A percentile compares a stretch with the other conserved stretches of the same genome.
phyloP scores from a whole-genome alignment of 2,888 invertebrate species.

The Tigriopus californicus region DNA sequence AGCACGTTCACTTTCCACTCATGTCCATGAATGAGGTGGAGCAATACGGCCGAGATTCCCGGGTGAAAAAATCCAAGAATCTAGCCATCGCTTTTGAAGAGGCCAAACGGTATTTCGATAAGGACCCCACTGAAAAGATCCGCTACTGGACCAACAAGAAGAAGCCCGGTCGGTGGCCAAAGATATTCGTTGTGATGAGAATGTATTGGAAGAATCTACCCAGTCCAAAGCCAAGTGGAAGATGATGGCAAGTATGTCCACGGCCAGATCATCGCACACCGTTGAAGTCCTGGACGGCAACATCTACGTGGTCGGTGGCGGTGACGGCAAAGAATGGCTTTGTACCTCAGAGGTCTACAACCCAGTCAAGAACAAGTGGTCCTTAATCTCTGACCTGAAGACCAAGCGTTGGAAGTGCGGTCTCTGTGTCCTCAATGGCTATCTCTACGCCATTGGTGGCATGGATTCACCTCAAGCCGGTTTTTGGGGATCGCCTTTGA shows the following conservation, averaged over 20 bases:
- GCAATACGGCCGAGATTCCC: background rate
- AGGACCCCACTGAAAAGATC: background rate
- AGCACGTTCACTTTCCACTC: background rate
- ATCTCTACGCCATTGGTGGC: constrained; percentile 9
- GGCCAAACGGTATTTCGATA: background rate
- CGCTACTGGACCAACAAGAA: background rate
- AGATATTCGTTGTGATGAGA: constrained; percentile 11
- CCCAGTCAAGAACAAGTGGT: background rate
- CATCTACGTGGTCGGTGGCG: constrained; percentile 12
- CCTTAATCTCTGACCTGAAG: background rate
- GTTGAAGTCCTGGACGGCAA: constrained; percentile 6
- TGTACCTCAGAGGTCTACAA: background rate
- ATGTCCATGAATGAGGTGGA: constrained; percentile 9
- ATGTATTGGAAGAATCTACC: constrained; percentile 15
- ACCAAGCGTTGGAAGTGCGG: constrained; percentile 12
- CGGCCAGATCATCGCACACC: constrained; percentile 10
- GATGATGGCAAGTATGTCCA: constrained; percentile 2
- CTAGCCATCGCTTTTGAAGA: background rate
- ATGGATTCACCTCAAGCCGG: constrained; percentile 13
- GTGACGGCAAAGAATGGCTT: constrained; percentile 10
- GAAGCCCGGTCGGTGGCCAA: constrained; percentile 5
- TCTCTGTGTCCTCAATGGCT: background rate
- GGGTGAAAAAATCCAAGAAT: background rate
- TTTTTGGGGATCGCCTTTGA: constrained; percentile 5
- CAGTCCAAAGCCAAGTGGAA: background rate